Evolutionary conservation across 2,888 invertebrate genomes (phyloP).

Genomic region (Acheta domesticus): DNA sequence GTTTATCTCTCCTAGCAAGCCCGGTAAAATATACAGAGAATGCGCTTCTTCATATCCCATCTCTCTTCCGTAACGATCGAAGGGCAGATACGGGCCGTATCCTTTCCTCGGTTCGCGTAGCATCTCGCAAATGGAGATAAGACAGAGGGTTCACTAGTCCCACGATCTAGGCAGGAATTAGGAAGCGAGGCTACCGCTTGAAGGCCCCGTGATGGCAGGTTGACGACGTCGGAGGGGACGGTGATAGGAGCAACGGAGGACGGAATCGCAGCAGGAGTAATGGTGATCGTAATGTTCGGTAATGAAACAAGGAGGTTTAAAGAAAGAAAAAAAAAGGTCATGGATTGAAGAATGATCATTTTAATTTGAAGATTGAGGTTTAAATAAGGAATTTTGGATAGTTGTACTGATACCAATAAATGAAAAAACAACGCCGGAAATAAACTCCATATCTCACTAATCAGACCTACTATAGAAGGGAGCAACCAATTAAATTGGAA

Average conservation of each 20-base stretch:
- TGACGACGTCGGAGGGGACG: background rate
- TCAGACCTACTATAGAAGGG: too few relatives aligned
- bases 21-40: background rate
- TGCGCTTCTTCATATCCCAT: slow-evolving; percentile 3
- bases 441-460: too few relatives aligned
- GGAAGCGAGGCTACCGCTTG: background rate
- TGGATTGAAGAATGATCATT: too few relatives aligned
- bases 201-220: background rate
- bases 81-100: background rate
- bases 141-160: background rate
- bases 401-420: too few relatives aligned
- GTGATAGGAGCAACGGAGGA: background rate
- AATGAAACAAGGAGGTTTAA: too few relatives aligned
- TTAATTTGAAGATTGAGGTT: too few relatives aligned
- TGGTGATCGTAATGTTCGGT: too few relatives aligned
- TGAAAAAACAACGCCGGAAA: too few relatives aligned
- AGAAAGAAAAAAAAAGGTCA: too few relatives aligned
- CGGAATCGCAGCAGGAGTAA: background rate
- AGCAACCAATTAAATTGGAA: too few relatives aligned
- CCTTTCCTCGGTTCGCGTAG: background rate
- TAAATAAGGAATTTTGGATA: too few relatives aligned
- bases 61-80: slow-evolving; percentile 18
- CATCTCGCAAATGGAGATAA: background rate
- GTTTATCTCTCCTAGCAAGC: slow-evolving; percentile 18
- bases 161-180: slow-evolving; percentile 3